These are phyloP conservation scores for Cerceris rybyensis DNA, from an alignment of 2,888 invertebrate genomes.

Conservation along the genomic window DNA sequence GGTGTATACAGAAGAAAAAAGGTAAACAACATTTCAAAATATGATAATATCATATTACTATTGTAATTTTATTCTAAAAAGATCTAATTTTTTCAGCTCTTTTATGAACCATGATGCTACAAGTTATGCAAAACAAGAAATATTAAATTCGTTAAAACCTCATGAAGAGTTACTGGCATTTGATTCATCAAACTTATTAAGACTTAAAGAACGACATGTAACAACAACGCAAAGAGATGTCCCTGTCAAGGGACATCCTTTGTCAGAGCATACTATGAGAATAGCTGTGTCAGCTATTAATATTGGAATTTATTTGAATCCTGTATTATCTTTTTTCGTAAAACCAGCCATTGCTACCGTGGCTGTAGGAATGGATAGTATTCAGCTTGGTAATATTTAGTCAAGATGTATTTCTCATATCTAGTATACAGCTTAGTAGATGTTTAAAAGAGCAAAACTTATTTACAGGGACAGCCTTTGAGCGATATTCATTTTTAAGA, in stretches of 20 bases:
- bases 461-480: slow-evolving; percentile 69
- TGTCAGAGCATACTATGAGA: slow-evolving; percentile 87
- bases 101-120: slow-evolving; percentile 1
- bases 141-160: slow-evolving; percentile 71
- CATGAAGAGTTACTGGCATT: slow-evolving; percentile 76
- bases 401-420: neutral
- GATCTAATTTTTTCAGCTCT: slow-evolving; percentile 31
- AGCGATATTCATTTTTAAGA: slow-evolving; percentile 72
- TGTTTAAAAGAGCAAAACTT: neutral
- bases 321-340: slow-evolving; percentile 87
- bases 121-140: slow-evolving; percentile 77
- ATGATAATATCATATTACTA: neutral
- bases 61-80: slow-evolving; percentile 1
- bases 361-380: slow-evolving; percentile 38
- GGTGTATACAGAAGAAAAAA: slow-evolving; percentile 57
- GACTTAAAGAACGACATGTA: slow-evolving; percentile 72
- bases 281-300: slow-evolving; percentile 88
- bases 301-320: slow-evolving; percentile 90
- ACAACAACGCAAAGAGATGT: slow-evolving; percentile 58
- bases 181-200: slow-evolving; percentile 67
- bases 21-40: slow-evolving; percentile 35
- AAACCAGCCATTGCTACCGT: slow-evolving; percentile 84
- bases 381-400: slow-evolving; percentile 43
- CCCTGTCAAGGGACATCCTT: slow-evolving; percentile 83
- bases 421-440: slow-evolving; percentile 6